Base-by-base conservation (phyloP, 1,140 invertebrate species). In the Drosophila dunni region DNA sequence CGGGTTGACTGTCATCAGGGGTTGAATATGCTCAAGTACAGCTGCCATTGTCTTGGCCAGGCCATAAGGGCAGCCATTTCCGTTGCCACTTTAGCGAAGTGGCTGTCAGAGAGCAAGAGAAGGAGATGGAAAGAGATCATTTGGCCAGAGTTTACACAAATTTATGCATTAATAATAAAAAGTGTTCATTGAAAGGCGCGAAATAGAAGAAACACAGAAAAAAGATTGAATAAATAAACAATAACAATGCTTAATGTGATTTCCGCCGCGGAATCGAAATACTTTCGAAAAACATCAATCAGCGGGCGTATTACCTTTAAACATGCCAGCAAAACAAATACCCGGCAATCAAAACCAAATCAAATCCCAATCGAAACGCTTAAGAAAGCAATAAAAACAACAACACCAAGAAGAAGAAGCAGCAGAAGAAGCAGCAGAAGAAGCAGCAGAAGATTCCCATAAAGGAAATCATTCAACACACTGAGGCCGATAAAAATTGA, bases 281-380 rank as follows among this genome's bases (percentile, higher is more conserved):
- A 64, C 70, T 78, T 82, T 71, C 54, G 38, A 62, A 50, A 81
- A 88, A 88, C 84, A 88, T 88, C 84, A 89, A 84, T 84, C 78
- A 85, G 75, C 65, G 44, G 51, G 51, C 69, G 71, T 88, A 88
- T 91, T 82, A 91, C 74, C 81, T 83, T 72, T 78, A 86, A 91
- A 86, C 90, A 91, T 86, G 89, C 89, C 75, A 91, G 40, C 56
- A 77, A 91, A 91, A 85, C 89, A 91, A 91, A 91, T 80, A 83
- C 51, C 51, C 67, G 58, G 63, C 82, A 58, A 85, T 86, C 82
- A 85, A 85, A 79, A 73, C 46, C 69, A 79, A 79, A 84, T 83
- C 61, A 75, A 78, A 73, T 72, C 71, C 74, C 81, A 77, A 86
- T 79, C 82, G 84, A 68, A 84, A 70, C 74, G 84, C 80, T 88